Conservation (phyloP, 2,797 vertebrate species). For the Tamandua tetradactyla region DNA sequence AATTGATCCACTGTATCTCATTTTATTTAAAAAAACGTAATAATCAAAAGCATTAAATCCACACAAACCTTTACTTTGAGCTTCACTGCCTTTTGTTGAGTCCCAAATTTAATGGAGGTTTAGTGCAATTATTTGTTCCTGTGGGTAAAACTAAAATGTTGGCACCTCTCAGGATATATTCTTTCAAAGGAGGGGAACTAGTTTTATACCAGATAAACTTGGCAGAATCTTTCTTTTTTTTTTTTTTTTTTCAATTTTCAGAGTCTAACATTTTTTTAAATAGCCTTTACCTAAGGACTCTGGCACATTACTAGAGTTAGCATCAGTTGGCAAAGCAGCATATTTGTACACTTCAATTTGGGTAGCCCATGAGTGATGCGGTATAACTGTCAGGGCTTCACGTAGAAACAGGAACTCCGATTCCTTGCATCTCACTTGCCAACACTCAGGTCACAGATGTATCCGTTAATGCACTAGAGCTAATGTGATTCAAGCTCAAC, state of each 20-base stretch:
- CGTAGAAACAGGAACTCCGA: neutral
- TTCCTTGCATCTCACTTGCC: neutral
- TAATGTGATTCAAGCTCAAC: neutral
- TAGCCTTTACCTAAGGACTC: neutral
- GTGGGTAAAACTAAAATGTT: slow-evolving; percentile 49
- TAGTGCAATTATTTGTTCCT: neutral
- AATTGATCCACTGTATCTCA: slow-evolving; percentile 60
- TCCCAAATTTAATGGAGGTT: neutral
- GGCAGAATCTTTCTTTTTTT: neutral
- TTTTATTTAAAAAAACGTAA: slow-evolving; percentile 14
- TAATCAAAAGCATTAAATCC: neutral
- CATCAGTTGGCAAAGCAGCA: neutral
- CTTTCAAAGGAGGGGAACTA: neutral
- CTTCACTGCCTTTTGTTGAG: neutral
- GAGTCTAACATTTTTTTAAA: neutral
- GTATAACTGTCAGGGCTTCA: neutral
- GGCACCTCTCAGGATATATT: neutral
- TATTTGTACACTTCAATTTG: neutral
- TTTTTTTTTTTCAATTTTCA: neutral
- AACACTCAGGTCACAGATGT: neutral
- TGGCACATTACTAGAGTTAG: neutral
- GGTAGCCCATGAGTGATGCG: neutral
- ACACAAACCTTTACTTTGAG: neutral
- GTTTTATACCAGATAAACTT: neutral
- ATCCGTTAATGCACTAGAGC: neutral